A percentile compares a stretch with the other conserved stretches of the same genome.
phyloP scores from a whole-genome alignment of 2,888 invertebrate species.

The Agrotis segetum region DNA sequence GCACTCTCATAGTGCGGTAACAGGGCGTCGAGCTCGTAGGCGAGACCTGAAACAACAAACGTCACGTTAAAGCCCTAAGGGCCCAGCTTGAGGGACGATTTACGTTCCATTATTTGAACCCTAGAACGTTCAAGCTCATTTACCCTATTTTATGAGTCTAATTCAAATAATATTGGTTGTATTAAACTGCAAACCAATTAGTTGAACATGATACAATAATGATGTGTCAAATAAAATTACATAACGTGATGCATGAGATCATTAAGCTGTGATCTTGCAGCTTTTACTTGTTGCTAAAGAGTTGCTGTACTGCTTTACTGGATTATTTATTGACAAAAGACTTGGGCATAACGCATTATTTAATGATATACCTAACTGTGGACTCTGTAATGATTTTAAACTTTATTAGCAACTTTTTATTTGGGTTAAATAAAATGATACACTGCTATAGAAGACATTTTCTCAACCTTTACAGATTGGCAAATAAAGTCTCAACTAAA shows the following conservation, averaged over 20 bases:
- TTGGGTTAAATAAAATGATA: too few relatives aligned
- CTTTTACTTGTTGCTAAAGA: constrained; percentile 20
- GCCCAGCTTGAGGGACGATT: constrained; percentile 44
- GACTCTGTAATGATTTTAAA: background rate
- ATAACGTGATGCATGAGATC: constrained; percentile 33
- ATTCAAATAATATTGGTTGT: constrained; percentile 3
- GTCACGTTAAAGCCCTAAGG: constrained; percentile 66
- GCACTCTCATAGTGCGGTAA: constrained; percentile 88
- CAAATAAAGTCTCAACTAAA: constrained; percentile 11
- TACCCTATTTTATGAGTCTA: constrained; percentile 18
- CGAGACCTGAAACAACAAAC: constrained; percentile 87
- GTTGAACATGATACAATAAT: constrained; percentile 24
- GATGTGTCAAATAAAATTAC: constrained; percentile 39
- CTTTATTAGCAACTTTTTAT: background rate
- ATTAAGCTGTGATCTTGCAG: constrained; percentile 9
- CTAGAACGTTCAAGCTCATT: constrained; percentile 30
- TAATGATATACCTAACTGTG: constrained; percentile 12
- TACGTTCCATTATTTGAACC: constrained; percentile 43
- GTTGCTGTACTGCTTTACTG: constrained; percentile 6
- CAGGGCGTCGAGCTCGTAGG: constrained; percentile 74
- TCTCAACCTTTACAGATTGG: constrained; percentile 10
- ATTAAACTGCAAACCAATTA: constrained; percentile 33
- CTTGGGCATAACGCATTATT: constrained; percentile 1
- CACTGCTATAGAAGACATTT: too few relatives aligned
- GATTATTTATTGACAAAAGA: constrained; percentile 16